A percentile compares a stretch with the other conserved stretches of the same genome.
These are phyloP conservation scores for Lordiphosa collinella DNA, from an alignment of 1,140 invertebrate genomes.

Conservation along the genomic window DNA sequence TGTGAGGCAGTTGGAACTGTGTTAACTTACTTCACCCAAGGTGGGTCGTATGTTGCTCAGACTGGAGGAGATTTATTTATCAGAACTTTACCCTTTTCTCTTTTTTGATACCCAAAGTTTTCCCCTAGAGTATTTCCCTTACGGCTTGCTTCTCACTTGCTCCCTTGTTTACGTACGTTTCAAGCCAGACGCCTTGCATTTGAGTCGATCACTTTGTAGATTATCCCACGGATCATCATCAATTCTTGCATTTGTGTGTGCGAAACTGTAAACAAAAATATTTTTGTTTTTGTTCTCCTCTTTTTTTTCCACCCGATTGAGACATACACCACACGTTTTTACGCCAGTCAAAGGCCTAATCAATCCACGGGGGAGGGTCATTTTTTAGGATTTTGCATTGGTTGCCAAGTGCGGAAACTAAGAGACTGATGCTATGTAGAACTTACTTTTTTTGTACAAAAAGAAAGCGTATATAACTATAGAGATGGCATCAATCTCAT, in stretches of 20 bases:
- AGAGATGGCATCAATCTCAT: no score
- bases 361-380: neutral
- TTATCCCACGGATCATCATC: constrained; percentile 15
- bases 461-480: no score
- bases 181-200: no score
- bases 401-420: constrained; percentile 51
- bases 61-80: no score
- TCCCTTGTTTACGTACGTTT: no score
- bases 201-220: neutral
- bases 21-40: neutral
- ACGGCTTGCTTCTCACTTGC: neutral
- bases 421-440: neutral
- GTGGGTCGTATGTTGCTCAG: no score
- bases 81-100: no score
- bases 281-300: constrained; percentile 59
- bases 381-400: neutral
- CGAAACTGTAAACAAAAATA: constrained; percentile 63
- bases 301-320: constrained; percentile 8
- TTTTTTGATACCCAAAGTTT: no score
- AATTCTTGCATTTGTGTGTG: constrained; percentile 4
- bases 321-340: constrained; percentile 37
- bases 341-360: constrained; percentile 23
- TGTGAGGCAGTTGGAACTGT: no score
- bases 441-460: no score
- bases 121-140: neutral